These are phyloP conservation scores for Lobophora halterata DNA, from an alignment of 2,888 invertebrate species.

Conservation along the genomic window DNA sequence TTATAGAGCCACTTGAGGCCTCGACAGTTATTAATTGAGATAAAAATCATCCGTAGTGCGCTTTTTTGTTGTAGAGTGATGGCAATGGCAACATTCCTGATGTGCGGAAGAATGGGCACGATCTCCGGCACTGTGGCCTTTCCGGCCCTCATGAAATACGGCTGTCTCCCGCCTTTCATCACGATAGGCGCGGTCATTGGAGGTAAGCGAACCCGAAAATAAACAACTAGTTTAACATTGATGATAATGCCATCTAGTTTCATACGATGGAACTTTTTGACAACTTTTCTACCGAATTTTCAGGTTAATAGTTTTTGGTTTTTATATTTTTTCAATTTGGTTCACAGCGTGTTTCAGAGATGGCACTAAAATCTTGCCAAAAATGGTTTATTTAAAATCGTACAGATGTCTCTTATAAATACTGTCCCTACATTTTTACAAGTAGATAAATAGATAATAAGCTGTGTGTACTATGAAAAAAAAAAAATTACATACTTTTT, in stretches of 20 bases:
- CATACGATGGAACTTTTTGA: background rate
- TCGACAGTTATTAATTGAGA: no score
- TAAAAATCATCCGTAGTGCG: background rate
- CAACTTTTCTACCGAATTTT: no score
- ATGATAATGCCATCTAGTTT: conserved; percentile 11
- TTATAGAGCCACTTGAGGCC: no score
- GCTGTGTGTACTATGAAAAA: no score
- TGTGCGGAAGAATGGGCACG: conserved; percentile 86
- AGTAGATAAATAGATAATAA: no score
- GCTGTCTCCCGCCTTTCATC: conserved; percentile 87
- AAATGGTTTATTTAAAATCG: no score
- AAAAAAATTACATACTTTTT: no score
- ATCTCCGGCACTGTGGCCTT: conserved; percentile 86
- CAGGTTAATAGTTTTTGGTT: no score
- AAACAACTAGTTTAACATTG: no score
- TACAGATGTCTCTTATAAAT: no score
- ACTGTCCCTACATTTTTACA: no score
- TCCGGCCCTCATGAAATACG: conserved; percentile 83
- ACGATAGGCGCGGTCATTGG: conserved; percentile 83
- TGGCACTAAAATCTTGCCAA: no score
- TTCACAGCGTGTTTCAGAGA: background rate
- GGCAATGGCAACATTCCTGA: conserved; percentile 86
- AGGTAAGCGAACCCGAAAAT: conserved; percentile 60
- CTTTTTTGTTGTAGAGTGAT: conserved; percentile 80
- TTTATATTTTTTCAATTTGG: conserved; percentile 2